These are phyloP conservation scores for Conus ventricosus DNA, from an alignment of 1,140 invertebrate species.

Conservation along the genomic window DNA sequence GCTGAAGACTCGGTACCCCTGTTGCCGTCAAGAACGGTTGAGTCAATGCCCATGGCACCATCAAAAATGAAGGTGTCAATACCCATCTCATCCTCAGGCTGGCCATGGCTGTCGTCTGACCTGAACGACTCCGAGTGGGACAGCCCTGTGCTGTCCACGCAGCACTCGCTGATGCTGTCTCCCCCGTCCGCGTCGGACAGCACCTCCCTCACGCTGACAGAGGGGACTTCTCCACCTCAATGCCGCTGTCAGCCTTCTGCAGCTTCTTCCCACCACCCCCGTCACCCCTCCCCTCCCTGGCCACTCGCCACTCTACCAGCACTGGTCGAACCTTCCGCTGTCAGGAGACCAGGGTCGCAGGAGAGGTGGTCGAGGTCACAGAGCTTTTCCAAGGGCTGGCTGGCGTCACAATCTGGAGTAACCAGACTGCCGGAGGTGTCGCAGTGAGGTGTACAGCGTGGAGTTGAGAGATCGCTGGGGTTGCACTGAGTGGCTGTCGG, in stretches of 20 bases:
- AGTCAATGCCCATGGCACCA: not conserved
- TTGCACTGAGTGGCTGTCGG: not conserved
- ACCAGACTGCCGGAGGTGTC: not conserved
- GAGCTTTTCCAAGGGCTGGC: not conserved
- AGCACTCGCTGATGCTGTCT: conserved; percentile 50
- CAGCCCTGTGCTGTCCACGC: conserved; percentile 27
- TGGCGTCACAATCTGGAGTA: too few species aligned
- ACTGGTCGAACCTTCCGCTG: not conserved
- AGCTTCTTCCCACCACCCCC: conserved; percentile 34
- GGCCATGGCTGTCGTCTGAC: conserved; percentile 21
- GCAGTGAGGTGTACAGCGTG: not conserved
- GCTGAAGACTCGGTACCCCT: not conserved
- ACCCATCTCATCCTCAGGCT: not conserved
- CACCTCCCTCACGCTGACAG: conserved; percentile 49
- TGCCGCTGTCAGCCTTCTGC: conserved; percentile 73
- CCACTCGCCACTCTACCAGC: not conserved
- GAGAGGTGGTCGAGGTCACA: too few species aligned
- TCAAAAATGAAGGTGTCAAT: not conserved
- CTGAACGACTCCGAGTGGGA: conserved; percentile 29
- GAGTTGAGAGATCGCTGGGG: not conserved
- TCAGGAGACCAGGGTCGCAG: not conserved
- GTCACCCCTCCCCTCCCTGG: not conserved
- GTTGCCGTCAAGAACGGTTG: not conserved
- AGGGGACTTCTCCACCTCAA: conserved; percentile 65
- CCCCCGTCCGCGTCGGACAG: conserved; percentile 45